Conservation (phyloP, 1,140 invertebrate genomes). For the Drosophila paulistorum region DNA sequence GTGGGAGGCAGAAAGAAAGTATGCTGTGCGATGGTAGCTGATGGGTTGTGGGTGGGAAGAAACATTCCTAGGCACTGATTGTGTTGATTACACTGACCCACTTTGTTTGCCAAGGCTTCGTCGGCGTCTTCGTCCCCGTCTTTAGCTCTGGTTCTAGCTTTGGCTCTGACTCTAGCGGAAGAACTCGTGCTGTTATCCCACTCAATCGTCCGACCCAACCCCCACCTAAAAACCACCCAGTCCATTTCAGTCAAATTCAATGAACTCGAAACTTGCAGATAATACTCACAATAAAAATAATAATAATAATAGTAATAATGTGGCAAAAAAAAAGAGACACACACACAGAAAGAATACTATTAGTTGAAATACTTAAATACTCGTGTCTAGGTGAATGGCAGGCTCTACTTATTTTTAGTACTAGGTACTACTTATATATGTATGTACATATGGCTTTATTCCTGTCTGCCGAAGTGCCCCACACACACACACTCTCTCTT, state of each 20-base stretch:
- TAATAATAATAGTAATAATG: conserved; percentile 77
- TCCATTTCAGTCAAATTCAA: conserved; percentile 69
- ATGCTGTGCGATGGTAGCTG: background rate
- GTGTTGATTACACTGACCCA: conserved; percentile 78
- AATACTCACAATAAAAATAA: conserved; percentile 72
- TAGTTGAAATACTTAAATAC: conserved; percentile 15
- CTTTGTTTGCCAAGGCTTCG: conserved; percentile 68
- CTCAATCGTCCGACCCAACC: background rate
- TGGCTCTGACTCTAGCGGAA: conserved; percentile 10
- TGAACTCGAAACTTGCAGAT: conserved; percentile 80
- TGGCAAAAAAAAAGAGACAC: conserved; percentile 59
- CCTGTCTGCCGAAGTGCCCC: conserved; percentile 1
- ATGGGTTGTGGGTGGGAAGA: conserved; percentile 7
- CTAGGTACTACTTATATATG: background rate
- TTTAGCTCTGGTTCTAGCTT: background rate
- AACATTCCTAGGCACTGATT: conserved; percentile 76
- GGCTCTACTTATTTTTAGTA: conserved; percentile 4
- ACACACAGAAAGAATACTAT: background rate
- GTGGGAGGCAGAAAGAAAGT: conserved; percentile 15
- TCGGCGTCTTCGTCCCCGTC: background rate
- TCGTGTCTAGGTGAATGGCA: conserved; percentile 16
- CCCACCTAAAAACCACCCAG: conserved; percentile 1
- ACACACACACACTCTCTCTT: background rate
- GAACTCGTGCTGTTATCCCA: conserved; percentile 40
- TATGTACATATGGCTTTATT: background rate